These are phyloP conservation scores for Catagonus wagneri DNA, from an alignment of 2,113 vertebrate species.

Conservation along the genomic window DNA sequence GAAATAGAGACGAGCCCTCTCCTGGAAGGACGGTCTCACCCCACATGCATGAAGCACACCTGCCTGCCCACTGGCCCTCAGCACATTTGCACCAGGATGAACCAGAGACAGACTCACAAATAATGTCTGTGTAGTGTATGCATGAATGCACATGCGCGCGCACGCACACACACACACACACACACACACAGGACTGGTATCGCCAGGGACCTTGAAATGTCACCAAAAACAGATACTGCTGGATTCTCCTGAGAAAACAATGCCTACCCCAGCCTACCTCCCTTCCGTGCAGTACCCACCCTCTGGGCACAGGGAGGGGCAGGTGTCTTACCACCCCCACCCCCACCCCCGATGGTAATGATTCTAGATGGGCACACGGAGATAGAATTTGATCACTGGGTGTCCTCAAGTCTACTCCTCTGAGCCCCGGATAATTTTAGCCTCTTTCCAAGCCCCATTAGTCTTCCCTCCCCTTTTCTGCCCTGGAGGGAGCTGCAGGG, in stretches of 20 bases:
- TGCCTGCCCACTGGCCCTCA: background rate
- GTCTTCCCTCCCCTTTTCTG: background rate
- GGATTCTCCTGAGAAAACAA: constrained; percentile 20
- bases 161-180: background rate
- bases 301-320: background rate
- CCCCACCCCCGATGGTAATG: background rate
- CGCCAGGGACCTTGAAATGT: constrained; percentile 60
- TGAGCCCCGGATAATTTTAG: background rate
- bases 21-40: background rate
- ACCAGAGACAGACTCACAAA: background rate
- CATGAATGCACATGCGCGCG: background rate
- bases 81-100: background rate
- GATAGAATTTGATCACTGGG: background rate
- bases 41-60: background rate
- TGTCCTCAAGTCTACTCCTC: background rate
- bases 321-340: background rate
- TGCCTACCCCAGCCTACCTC: background rate
- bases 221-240: constrained; percentile 58
- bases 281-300: background rate
- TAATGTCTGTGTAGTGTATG: background rate
- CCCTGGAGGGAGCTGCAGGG: background rate
- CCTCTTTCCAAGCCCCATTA: background rate
- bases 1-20: background rate
- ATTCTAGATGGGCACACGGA: background rate
- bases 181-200: background rate